Percentiles rank a stretch among this genome's conserved stretches.
Conservation (phyloP, 1,140 invertebrate genomes). For the Campodea augens region DNA sequence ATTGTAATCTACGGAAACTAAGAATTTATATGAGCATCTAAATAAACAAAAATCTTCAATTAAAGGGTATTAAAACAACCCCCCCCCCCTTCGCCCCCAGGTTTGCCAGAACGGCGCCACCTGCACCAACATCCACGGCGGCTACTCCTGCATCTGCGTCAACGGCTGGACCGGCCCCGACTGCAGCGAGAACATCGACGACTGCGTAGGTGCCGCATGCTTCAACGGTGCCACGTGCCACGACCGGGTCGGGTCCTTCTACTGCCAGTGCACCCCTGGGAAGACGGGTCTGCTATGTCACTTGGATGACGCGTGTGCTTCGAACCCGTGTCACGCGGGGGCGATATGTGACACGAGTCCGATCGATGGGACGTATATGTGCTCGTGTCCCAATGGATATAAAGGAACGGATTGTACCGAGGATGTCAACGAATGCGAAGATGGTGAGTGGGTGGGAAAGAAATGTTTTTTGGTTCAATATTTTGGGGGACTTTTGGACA, state of each 20-base stretch:
- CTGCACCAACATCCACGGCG: constrained; percentile 73
- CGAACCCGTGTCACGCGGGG: constrained; percentile 85
- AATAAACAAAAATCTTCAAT: not conserved
- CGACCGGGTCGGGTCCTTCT: constrained; percentile 82
- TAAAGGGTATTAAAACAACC: constrained; percentile 6
- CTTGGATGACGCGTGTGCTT: constrained; percentile 86
- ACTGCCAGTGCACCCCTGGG: constrained; percentile 83
- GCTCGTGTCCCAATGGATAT: constrained; percentile 78
- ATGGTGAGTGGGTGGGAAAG: constrained; percentile 38
- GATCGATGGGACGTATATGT: constrained; percentile 83
- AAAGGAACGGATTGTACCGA: constrained; percentile 79
- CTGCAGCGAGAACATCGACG: constrained; percentile 83
- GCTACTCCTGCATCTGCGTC: constrained; percentile 89
- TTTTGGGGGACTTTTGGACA: not conserved
- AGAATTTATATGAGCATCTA: not conserved
- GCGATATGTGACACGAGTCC: constrained; percentile 90
- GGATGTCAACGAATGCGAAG: constrained; percentile 87
- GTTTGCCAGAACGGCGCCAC: constrained; percentile 88
- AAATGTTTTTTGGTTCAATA: not conserved
- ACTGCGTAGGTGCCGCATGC: constrained; percentile 79
- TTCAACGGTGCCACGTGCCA: constrained; percentile 94
- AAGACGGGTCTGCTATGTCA: constrained; percentile 92
- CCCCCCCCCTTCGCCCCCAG: constrained; percentile 48
- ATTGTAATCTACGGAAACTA: not conserved
- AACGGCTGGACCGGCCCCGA: constrained; percentile 84